Base-by-base conservation (phyloP, 2,113 vertebrate species). In the Grammomys dolichurus region DNA sequence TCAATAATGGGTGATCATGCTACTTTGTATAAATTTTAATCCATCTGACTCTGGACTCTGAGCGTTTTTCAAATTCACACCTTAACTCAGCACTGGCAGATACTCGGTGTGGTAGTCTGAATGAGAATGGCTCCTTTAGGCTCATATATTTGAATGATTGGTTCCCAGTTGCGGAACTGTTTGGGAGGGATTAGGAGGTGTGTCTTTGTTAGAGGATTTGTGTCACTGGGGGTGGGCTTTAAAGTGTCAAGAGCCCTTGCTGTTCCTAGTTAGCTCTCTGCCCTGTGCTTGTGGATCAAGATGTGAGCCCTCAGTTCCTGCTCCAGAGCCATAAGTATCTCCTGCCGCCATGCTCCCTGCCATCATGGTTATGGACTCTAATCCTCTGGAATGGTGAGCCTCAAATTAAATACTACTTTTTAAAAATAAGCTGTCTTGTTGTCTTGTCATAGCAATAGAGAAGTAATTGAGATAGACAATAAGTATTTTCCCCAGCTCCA, bases 21-120 rank as follows among this genome's bases (percentile, higher is more conserved):
- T 11, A 89, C 46, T 87, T 56, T 75, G n/a, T 5, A 81, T 40
- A 77, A 13, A 6, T 60, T 86, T 10, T 16, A 82, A 63, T 63
- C 12, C 33, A 48, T 60, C 56, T 54, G 72, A 94, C 63, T 46
- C 31, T 75, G 51, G 70, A 94, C 54, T 46, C 24, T 75, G 58
- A 33, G n/a, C 20, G 14, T 48, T 16, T 76, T 20, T 80, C 5
- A 63, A 69, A 72, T 36, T 43, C 85, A 22, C 13, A 19, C 58
- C 28, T 93, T 91, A 93, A 90, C 63, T 90, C 73, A 60, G 77
- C 56, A 85, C 87, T 28, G 43, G 33, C 11, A 92, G 60, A 67
- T 17, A 93, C 75, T 91, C 11, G 56, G 16, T 20, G 16, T 36
- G 17, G 16, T 54, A 20, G 51, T 80, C 16, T 54, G 48, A 80